A percentile compares a stretch with the other conserved stretches of the same genome.
Conservation (phyloP, 2,888 invertebrate species). For the Colostygia pectinataria region DNA sequence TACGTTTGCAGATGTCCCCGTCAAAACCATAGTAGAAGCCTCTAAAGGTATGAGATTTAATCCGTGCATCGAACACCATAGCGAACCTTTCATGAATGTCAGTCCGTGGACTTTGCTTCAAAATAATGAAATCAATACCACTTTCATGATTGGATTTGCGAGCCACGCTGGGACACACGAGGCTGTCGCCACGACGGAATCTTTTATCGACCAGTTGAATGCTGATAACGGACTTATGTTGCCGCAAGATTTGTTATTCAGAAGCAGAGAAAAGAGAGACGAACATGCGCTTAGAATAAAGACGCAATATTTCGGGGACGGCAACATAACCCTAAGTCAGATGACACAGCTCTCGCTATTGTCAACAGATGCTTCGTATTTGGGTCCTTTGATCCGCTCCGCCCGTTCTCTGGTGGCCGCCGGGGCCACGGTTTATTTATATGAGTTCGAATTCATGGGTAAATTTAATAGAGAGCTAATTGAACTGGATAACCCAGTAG, state of each 20-base stretch:
- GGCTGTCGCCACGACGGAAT: slow-evolving; percentile 44
- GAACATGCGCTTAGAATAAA: slow-evolving; percentile 44
- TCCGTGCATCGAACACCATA: slow-evolving; percentile 56
- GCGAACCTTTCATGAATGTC: slow-evolving; percentile 47
- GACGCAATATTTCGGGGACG: slow-evolving; percentile 53
- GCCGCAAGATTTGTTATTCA: slow-evolving; percentile 59
- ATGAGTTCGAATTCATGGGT: slow-evolving; percentile 81
- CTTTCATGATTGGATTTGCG: slow-evolving; percentile 62
- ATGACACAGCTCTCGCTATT: slow-evolving; percentile 47
- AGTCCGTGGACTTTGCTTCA: slow-evolving; percentile 57
- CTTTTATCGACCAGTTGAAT: slow-evolving; percentile 47
- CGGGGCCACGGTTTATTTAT: slow-evolving; percentile 77
- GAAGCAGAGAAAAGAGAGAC: slow-evolving; percentile 33
- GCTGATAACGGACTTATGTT: slow-evolving; percentile 44
- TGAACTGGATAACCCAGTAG: slow-evolving; percentile 54
- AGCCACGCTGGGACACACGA: slow-evolving; percentile 58
- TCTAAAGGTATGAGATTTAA: slow-evolving; percentile 45
- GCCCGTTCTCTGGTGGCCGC: slow-evolving; percentile 52
- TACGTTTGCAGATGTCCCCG: slow-evolving; percentile 35
- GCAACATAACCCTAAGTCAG: slow-evolving; percentile 40
- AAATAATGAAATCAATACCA: slow-evolving; percentile 38
- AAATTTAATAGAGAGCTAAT: slow-evolving; percentile 68
- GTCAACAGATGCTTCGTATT: slow-evolving; percentile 59
- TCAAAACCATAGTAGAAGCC: slow-evolving; percentile 41
- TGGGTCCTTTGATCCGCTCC: slow-evolving; percentile 55